These are phyloP conservation scores for Reinhardtius hippoglossoides DNA, from an alignment of 2,113 vertebrate species.

Conservation along the genomic window DNA sequence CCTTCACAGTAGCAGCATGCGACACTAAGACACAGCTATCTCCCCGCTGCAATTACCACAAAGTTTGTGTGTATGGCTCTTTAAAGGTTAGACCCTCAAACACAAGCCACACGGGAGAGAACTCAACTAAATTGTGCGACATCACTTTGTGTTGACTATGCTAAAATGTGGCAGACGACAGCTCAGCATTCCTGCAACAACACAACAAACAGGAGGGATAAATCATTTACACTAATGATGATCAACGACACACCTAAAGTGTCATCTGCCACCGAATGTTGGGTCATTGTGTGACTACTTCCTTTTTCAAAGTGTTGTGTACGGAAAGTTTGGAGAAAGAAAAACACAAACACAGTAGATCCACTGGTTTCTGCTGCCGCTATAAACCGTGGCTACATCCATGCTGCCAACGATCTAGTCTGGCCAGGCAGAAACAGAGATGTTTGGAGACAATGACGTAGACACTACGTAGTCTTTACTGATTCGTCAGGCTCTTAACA, in stretches of 20 bases:
- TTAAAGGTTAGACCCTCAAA: constrained; percentile 45
- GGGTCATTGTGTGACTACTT: neutral
- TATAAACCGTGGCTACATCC: constrained; percentile 8
- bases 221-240: neutral
- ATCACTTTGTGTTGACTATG: neutral
- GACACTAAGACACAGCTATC: constrained; percentile 64
- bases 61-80: constrained; percentile 53
- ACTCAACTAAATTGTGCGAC: constrained; percentile 5
- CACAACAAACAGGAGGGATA: constrained; percentile 12
- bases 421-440: too few species aligned
- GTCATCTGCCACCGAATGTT: constrained; percentile 32
- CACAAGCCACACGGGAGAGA: constrained; percentile 1
- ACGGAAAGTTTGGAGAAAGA: constrained; percentile 6
- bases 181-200: constrained; percentile 24
- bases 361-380: constrained; percentile 20
- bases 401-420: too few species aligned
- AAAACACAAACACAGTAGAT: constrained; percentile 25
- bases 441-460: too few species aligned
- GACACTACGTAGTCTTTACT: too few species aligned
- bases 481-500: too few species aligned
- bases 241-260: constrained; percentile 1
- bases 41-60: constrained; percentile 46
- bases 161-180: neutral
- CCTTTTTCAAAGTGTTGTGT: neutral
- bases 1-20: constrained; percentile 71